Percentiles rank a stretch among this genome's conserved stretches.
Evolutionary conservation across 2,113 vertebrate species (phyloP).

Genomic region (Todiramphus chloris): DNA sequence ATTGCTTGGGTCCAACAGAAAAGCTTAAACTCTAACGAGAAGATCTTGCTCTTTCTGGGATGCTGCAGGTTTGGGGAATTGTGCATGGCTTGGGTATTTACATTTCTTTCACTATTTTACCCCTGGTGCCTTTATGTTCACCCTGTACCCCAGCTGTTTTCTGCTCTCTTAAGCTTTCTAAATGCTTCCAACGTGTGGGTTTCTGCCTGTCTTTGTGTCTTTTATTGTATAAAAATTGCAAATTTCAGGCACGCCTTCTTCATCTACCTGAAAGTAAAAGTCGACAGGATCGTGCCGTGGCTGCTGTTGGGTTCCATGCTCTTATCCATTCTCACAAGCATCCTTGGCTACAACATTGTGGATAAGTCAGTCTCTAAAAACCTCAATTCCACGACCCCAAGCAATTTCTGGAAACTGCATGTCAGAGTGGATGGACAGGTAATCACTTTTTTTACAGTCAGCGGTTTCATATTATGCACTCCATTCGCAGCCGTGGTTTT

Average conservation of each 20-base stretch:
- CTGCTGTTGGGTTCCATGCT: neutral
- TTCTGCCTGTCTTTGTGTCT: neutral
- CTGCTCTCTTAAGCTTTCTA: neutral
- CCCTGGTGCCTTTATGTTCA: too few species aligned
- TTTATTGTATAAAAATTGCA: slow-evolving; percentile 41
- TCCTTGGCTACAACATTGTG: rapidly evolving
- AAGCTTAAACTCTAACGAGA: too few species aligned
- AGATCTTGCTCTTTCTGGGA: too few species aligned
- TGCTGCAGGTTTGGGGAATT: too few species aligned
- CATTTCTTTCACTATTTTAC: neutral
- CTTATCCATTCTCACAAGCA: neutral
- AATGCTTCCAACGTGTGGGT: neutral
- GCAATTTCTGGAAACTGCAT: rapidly evolving
- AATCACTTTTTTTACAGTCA: neutral
- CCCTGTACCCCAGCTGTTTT: neutral
- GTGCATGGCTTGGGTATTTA: too few species aligned
- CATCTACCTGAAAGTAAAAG: neutral
- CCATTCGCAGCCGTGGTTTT: too few species aligned
- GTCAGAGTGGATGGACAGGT: neutral
- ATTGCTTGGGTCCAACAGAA: too few species aligned
- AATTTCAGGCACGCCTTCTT: neutral
- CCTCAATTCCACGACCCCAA: rapidly evolving
- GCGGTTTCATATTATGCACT: neutral
- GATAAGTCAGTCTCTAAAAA: rapidly evolving
- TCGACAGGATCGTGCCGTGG: neutral